A percentile compares a stretch with the other conserved stretches of the same genome.
Evolutionary conservation across 2,797 vertebrate genomes (phyloP).

Genomic region (Nyctalus aviator): DNA sequence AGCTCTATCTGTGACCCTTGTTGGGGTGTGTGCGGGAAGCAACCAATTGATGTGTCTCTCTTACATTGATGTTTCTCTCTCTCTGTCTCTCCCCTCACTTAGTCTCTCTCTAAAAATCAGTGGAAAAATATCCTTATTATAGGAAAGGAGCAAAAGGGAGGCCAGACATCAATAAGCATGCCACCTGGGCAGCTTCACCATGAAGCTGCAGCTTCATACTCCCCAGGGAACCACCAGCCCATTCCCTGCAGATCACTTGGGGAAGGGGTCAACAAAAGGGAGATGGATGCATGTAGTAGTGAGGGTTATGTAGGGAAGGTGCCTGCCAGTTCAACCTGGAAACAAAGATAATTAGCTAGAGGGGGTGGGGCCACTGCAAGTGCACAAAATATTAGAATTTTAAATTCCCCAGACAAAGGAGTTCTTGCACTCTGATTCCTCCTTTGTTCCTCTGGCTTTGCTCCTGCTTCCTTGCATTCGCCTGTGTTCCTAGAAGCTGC

Average conservation of each 20-base stretch:
- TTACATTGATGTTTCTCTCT: too few relatives aligned
- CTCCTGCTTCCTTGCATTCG: background rate
- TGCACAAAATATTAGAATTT: background rate
- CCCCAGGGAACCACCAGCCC: background rate
- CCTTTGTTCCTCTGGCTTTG: background rate
- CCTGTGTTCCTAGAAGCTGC: background rate
- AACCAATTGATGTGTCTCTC: too few relatives aligned
- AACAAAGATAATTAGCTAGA: background rate
- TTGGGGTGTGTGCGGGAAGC: too few relatives aligned
- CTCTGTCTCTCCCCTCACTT: too few relatives aligned
- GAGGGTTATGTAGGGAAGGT: background rate
- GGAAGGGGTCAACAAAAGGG: background rate
- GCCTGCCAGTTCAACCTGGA: background rate
- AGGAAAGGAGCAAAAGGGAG: background rate
- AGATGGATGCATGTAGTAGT: background rate
- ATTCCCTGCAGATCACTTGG: background rate
- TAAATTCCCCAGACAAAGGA: background rate
- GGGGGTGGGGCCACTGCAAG: background rate
- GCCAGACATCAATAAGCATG: background rate
- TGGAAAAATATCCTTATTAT: background rate
- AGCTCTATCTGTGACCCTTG: too few relatives aligned
- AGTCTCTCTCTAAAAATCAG: too few relatives aligned
- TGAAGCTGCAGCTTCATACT: background rate
- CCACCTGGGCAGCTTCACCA: background rate
- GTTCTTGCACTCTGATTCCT: background rate